Conservation (phyloP, 1,140 invertebrate genomes). For the Drosophila rhopaloa region DNA sequence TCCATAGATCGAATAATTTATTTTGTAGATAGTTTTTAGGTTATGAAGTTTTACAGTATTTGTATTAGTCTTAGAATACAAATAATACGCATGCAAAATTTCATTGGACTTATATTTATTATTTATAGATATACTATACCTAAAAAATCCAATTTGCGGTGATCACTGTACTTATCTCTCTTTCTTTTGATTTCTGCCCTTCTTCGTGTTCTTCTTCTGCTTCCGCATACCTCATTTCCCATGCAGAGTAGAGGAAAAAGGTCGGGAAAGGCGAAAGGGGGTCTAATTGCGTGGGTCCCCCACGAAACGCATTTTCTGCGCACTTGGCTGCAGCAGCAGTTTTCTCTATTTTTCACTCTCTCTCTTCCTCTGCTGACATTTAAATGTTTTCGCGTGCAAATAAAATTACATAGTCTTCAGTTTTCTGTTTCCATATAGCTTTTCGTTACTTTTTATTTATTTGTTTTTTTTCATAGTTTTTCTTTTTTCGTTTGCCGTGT, state of each 20-base stretch:
- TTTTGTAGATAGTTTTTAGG: too few species aligned
- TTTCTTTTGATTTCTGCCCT: constrained; percentile 4
- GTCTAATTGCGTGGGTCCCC: constrained; percentile 22
- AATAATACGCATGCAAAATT: too few species aligned
- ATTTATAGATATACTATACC: neutral
- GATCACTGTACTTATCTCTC: constrained; percentile 6
- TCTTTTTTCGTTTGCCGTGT: constrained; percentile 24
- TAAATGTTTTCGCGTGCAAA: constrained; percentile 36
- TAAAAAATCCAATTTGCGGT: too few species aligned
- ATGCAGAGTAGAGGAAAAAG: constrained; percentile 1
- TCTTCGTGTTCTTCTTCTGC: constrained; percentile 12
- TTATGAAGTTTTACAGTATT: too few species aligned
- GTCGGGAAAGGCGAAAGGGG: constrained; percentile 11
- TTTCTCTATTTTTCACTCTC: constrained; percentile 4
- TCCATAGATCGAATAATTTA: too few species aligned
- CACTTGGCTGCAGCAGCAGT: constrained; percentile 64
- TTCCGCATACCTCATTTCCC: constrained; percentile 32
- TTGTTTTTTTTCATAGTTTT: constrained; percentile 5
- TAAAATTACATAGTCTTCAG: constrained; percentile 30
- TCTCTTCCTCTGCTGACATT: constrained; percentile 16
- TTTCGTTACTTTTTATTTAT: constrained; percentile 27
- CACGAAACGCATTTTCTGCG: constrained; percentile 71
- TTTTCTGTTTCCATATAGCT: constrained; percentile 21
- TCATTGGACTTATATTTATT: too few species aligned
- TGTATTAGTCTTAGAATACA: too few species aligned